Evolutionary conservation across 2,797 vertebrate species (phyloP).

Genomic region (Botia almorhae): DNA sequence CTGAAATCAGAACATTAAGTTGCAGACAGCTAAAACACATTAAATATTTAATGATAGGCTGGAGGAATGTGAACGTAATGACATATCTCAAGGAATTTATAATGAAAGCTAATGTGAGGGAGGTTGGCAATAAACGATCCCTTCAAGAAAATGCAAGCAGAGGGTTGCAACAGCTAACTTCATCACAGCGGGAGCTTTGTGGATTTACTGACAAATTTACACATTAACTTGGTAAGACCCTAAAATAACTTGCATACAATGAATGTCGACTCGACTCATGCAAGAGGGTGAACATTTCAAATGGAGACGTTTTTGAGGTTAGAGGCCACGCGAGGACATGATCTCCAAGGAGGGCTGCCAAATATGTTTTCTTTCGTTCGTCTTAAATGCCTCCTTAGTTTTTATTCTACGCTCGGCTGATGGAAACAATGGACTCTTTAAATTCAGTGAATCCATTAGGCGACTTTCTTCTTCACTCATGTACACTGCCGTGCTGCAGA

Average conservation of each 20-base stretch:
- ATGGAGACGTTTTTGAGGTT: slow-evolving; percentile 23
- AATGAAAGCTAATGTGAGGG: not conserved
- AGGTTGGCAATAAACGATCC: not conserved
- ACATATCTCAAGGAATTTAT: not conserved
- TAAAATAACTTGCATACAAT: not conserved
- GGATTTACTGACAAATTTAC: not conserved
- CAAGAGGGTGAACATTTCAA: slow-evolving; percentile 15
- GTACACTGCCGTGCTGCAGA: not conserved
- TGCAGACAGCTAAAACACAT: not conserved
- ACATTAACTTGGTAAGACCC: not conserved
- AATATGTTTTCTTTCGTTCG: slow-evolving; percentile 7
- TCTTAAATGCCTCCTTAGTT: slow-evolving; percentile 12
- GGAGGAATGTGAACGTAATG: not conserved
- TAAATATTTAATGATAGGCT: not conserved
- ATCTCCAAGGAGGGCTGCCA: not conserved
- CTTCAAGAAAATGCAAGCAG: not conserved
- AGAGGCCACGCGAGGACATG: not conserved
- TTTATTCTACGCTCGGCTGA: slow-evolving; percentile 14
- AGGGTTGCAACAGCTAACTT: not conserved
- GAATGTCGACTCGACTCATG: not conserved
- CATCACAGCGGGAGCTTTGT: not conserved
- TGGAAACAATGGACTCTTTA: slow-evolving; percentile 7
- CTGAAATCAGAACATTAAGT: not conserved
- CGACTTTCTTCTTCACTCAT: not conserved
- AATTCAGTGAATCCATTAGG: slow-evolving; percentile 14